Conservation (phyloP, 2,888 invertebrate genomes). For the Cryptophagus acutangulus region DNA sequence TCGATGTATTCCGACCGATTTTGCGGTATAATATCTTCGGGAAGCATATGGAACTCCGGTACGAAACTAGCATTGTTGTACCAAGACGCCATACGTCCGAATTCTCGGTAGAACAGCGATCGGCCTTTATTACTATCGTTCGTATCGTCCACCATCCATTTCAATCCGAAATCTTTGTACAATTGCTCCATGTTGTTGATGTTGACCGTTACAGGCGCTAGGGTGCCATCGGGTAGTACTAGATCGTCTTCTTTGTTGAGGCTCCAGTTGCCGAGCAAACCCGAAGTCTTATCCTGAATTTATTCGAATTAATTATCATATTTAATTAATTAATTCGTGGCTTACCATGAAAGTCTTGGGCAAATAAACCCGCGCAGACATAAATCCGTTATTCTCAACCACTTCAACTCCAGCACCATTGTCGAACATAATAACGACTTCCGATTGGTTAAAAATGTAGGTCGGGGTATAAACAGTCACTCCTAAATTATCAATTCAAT, state of each 20-base stretch:
- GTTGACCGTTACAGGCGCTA: conserved; percentile 49
- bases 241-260: conserved; percentile 79
- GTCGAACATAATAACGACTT: conserved; percentile 90
- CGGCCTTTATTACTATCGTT: conserved; percentile 71
- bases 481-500: conserved; percentile 51
- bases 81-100: conserved; percentile 74
- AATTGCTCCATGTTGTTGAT: conserved; percentile 68
- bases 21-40: conserved; percentile 63
- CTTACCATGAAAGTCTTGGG: conserved; percentile 84
- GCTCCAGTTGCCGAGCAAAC: conserved; percentile 89
- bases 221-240: conserved; percentile 64
- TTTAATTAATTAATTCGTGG: background rate
- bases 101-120: conserved; percentile 73
- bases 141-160: conserved; percentile 79
- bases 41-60: conserved; percentile 68
- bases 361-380: conserved; percentile 78
- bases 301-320: conserved; percentile 12
- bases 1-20: conserved; percentile 59
- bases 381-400: conserved; percentile 78
- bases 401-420: conserved; percentile 92
- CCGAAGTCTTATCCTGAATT: conserved; percentile 79
- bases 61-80: conserved; percentile 73
- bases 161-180: conserved; percentile 72
- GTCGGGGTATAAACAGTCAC: conserved; percentile 91
- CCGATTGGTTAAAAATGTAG: conserved; percentile 86